These are phyloP conservation scores for Anguilla pacifica DNA, from an alignment of 2,797 vertebrate genomes.

Conservation along the genomic window DNA sequence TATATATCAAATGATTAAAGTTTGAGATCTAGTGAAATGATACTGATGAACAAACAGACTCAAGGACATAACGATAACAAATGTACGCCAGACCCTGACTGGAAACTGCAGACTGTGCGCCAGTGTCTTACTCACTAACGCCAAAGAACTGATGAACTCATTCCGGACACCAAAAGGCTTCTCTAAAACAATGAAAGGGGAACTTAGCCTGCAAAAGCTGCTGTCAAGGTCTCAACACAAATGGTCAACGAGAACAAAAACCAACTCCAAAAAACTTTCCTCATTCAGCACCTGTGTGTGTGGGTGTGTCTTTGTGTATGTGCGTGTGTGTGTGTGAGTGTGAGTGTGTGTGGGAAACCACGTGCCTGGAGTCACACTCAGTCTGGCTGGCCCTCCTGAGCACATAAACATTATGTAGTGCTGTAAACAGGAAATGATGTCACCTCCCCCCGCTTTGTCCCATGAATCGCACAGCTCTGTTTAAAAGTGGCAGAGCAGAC, in stretches of 20 bases:
- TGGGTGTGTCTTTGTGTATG: too few relatives aligned
- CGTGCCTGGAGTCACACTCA: conserved; percentile 1
- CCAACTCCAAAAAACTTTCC: neutral
- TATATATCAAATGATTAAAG: neutral
- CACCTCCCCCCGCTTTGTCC: conserved; percentile 45
- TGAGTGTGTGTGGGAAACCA: neutral
- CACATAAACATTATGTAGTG: conserved; percentile 43
- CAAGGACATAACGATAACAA: neutral
- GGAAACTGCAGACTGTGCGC: neutral
- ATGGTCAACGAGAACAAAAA: too few relatives aligned
- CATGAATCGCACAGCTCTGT: conserved; percentile 55
- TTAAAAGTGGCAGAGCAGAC: conserved; percentile 51
- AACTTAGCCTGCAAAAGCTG: neutral
- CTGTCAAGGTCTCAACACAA: neutral
- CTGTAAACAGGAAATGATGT: conserved; percentile 66
- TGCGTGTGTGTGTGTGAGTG: neutral
- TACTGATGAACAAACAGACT: too few relatives aligned
- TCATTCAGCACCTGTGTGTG: neutral
- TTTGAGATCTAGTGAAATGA: neutral
- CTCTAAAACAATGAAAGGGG: neutral
- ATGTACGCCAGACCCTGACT: neutral
- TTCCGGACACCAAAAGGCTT: neutral
- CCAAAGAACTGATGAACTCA: neutral
- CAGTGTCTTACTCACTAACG: neutral
- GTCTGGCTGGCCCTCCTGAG: conserved; percentile 35